These are phyloP conservation scores for Telenomus remus DNA, from an alignment of 1,140 invertebrate genomes.

Conservation along the genomic window DNA sequence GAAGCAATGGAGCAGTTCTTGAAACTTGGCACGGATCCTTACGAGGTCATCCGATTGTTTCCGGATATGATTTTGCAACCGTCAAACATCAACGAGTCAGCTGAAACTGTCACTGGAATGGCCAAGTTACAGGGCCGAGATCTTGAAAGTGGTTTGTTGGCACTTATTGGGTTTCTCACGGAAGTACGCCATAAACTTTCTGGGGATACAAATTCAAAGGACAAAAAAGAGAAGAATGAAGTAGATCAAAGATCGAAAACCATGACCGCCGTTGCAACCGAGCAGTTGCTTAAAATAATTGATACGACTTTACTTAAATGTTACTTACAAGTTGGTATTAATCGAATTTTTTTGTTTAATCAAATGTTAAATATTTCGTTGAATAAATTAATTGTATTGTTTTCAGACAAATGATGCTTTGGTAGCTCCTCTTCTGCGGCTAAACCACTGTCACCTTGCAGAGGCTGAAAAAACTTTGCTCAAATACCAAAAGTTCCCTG, in stretches of 20 bases:
- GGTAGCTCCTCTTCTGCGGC: conserved; percentile 90
- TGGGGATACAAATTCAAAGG: conserved; percentile 72
- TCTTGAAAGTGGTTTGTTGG: conserved; percentile 90
- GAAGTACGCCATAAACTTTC: conserved; percentile 81
- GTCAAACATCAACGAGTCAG: conserved; percentile 76
- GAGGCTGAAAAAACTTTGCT: conserved; percentile 94
- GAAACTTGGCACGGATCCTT: conserved; percentile 92
- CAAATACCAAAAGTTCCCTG: conserved; percentile 90
- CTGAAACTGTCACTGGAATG: conserved; percentile 65
- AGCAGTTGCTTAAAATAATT: conserved; percentile 91
- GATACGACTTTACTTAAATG: conserved; percentile 97
- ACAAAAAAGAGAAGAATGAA: conserved; percentile 65
- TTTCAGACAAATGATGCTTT: conserved; percentile 94
- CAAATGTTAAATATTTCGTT: background rate
- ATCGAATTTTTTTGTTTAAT: too few species aligned
- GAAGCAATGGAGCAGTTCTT: conserved; percentile 94
- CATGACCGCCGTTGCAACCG: conserved; percentile 70
- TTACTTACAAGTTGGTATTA: conserved; percentile 89
- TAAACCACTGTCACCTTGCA: conserved; percentile 96
- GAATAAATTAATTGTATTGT: conserved; percentile 12
- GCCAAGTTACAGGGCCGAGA: conserved; percentile 88
- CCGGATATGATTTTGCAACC: conserved; percentile 89
- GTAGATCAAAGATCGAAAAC: conserved; percentile 70
- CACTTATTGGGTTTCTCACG: conserved; percentile 92
- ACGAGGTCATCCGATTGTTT: conserved; percentile 95